These are phyloP conservation scores for Micrasema longulum DNA, from an alignment of 1,140 invertebrate genomes.

Conservation along the genomic window DNA sequence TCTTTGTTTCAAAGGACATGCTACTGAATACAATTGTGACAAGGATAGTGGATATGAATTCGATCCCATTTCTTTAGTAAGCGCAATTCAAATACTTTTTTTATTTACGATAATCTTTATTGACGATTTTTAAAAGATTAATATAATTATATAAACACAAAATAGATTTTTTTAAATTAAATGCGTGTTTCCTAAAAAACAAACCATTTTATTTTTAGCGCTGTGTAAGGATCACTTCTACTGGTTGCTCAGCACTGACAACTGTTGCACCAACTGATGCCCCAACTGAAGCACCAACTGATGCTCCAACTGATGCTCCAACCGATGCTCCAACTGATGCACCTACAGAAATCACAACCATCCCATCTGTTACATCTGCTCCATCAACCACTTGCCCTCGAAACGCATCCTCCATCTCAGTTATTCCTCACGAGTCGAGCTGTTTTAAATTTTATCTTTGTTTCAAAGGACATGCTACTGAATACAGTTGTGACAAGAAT, in stretches of 20 bases:
- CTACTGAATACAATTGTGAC: slow-evolving; percentile 19
- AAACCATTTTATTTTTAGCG: too few species aligned
- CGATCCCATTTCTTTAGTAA: slow-evolving; percentile 5
- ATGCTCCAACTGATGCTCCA: slow-evolving; percentile 11
- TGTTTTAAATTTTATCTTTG: slow-evolving; percentile 41
- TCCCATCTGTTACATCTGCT: background rate
- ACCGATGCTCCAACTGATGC: slow-evolving; percentile 16
- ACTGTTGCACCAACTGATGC: slow-evolving; percentile 5
- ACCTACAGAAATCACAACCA: background rate
- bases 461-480: background rate
- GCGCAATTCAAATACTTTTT: background rate
- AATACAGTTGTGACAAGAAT: slow-evolving; percentile 13
- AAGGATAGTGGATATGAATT: slow-evolving; percentile 19
- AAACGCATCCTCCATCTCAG: background rate
- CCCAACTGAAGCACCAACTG: background rate
- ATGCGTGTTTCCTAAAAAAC: too few species aligned
- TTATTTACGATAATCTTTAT: too few species aligned
- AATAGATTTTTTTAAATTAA: too few species aligned
- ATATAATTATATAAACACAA: too few species aligned
- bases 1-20: slow-evolving; percentile 4
- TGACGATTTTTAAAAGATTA: too few species aligned
- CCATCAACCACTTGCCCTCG: slow-evolving; percentile 8
- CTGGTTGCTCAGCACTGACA: background rate
- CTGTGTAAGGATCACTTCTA: too few species aligned
- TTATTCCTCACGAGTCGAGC: slow-evolving; percentile 23